Base-by-base conservation (phyloP, 2,113 vertebrate genomes). In the Ranitomeya imitator region DNA sequence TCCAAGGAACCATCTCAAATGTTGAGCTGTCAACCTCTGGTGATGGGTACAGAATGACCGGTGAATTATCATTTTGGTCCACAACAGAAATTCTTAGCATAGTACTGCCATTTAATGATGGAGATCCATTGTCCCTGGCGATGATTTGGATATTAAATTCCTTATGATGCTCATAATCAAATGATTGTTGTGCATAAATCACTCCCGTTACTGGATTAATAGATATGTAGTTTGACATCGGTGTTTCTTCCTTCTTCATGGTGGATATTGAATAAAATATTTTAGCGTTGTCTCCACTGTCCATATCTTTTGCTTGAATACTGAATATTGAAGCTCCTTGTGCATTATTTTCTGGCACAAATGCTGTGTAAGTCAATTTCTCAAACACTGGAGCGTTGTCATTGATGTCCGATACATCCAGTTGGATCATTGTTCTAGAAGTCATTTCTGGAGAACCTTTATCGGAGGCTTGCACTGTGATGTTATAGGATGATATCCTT, bases 381-480 rank as follows among this genome's bases (percentile, higher is more conserved):
- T 74, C 31, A 45, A 74, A 74, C 7, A 45, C 31, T 51, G 71
- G 71, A 0, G 31, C 31, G 51, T 81, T 87, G 73, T 81, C 79
- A 80, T 80, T 80, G 37, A 74, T 13, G 77, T 85, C 84, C 19
- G 55, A 77, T 37, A 85, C 31, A 31, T 85, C 84, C 26, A 85
- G 16, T 45, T 12, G 94, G 90, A 99, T 94, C 0, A 90, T 95
- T 88, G 93, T 95, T 84, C 95, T 94, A 0, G 96, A 96, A n/a
- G 95, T 95, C 52, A 96, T 94, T 2, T 94, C 95, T 13, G 97
- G 97, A 6, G 95, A 94, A 15, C 98, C 97, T 0, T 91, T 95
- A 9, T 74, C 71, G 3, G 67, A 71, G n/a, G 23, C 67, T 71
- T 71, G 67, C 13, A 71, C 12, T 13, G 67, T 71, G 67, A 74